These are phyloP conservation scores for Muscicapa comitata DNA, from an alignment of 2,797 vertebrate species.

Conservation along the genomic window DNA sequence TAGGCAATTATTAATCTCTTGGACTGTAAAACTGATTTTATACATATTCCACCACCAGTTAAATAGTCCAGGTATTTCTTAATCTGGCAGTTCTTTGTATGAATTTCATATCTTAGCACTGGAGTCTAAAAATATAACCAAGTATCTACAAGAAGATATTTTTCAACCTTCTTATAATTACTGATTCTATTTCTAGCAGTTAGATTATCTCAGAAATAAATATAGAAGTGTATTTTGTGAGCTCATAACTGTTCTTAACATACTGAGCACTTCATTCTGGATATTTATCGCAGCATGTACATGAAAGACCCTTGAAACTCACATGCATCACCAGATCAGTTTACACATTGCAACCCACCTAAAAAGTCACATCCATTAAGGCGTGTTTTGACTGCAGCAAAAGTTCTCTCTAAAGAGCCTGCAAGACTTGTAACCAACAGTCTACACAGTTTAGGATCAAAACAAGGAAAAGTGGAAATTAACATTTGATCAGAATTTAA, in stretches of 20 bases:
- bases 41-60: neutral
- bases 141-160: neutral
- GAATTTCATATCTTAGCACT: neutral
- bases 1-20: slow-evolving; percentile 3
- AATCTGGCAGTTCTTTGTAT: neutral
- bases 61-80: neutral
- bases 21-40: neutral
- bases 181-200: neutral
- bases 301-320: neutral
- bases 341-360: neutral
- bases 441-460: neutral
- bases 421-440: neutral
- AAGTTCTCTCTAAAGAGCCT: neutral
- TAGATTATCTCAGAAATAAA: neutral
- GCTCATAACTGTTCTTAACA: neutral
- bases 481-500: neutral
- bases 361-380: neutral
- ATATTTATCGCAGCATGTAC: neutral
- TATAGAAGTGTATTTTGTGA: neutral
- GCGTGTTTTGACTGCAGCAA: neutral
- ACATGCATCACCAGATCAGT: neutral
- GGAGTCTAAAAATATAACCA: neutral
- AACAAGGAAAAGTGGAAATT: neutral
- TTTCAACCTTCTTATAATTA: neutral
- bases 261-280: neutral